Conservation (phyloP, 2,888 invertebrate species). For the Muscina levida region DNA sequence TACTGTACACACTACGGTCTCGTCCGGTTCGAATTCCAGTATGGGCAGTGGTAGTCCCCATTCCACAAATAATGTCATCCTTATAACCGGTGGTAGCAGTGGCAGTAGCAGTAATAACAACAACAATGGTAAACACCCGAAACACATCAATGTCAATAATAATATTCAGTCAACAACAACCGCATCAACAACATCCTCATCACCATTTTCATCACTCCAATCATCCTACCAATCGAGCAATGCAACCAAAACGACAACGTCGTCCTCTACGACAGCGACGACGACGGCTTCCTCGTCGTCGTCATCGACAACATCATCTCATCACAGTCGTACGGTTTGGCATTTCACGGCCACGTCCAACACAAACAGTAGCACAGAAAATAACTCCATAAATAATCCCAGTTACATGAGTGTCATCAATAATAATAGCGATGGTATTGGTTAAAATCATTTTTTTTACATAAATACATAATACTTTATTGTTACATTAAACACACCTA, state of each 20-base stretch:
- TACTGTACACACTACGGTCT: slow-evolving; percentile 60
- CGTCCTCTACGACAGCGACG: slow-evolving; percentile 3
- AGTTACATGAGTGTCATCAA: slow-evolving; percentile 79
- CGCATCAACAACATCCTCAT: slow-evolving; percentile 36
- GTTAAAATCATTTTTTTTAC: slow-evolving; percentile 71
- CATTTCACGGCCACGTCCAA: slow-evolving; percentile 71
- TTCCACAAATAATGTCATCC: slow-evolving; percentile 64
- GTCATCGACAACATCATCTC: slow-evolving; percentile 57
- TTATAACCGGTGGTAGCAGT: slow-evolving; percentile 63
- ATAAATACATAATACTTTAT: slow-evolving; percentile 4
- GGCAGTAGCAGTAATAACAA: slow-evolving; percentile 64
- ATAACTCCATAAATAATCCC: slow-evolving; percentile 79
- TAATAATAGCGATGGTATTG: slow-evolving; percentile 76
- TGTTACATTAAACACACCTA: slow-evolving; percentile 3
- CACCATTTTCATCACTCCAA: neutral
- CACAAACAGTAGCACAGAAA: slow-evolving; percentile 70
- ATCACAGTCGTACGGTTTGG: slow-evolving; percentile 79
- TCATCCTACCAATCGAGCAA: slow-evolving; percentile 65
- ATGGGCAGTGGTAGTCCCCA: slow-evolving; percentile 70
- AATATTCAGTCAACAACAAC: slow-evolving; percentile 45
- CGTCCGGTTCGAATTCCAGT: slow-evolving; percentile 67
- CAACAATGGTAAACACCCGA: slow-evolving; percentile 68
- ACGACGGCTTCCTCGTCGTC: slow-evolving; percentile 66
- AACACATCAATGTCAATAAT: slow-evolving; percentile 58
- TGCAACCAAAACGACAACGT: slow-evolving; percentile 37